Conservation (phyloP, 1,140 invertebrate species). For the Sinonovacula constricta region DNA sequence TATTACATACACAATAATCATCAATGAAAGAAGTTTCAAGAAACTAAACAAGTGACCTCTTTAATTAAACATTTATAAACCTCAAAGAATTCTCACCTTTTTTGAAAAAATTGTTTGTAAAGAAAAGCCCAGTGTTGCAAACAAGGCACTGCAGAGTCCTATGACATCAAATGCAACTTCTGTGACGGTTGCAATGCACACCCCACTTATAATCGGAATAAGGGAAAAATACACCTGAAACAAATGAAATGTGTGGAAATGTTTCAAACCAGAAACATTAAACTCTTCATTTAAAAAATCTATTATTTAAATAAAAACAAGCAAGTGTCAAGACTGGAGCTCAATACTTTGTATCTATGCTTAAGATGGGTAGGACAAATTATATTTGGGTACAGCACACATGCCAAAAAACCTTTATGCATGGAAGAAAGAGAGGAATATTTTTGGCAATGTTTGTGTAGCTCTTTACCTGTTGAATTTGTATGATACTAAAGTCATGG, state of each 20-base stretch:
- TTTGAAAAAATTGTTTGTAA: slow-evolving; percentile 97
- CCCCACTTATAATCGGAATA: slow-evolving; percentile 94
- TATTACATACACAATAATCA: too few species aligned
- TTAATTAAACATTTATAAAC: too few species aligned
- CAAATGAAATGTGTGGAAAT: slow-evolving; percentile 42
- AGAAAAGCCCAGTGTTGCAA: slow-evolving; percentile 94
- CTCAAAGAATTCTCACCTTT: too few species aligned
- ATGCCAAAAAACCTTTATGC: neutral
- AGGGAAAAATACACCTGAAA: slow-evolving; percentile 88
- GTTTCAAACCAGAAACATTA: neutral
- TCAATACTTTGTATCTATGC: neutral
- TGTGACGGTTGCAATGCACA: slow-evolving; percentile 94
- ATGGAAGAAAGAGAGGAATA: too few species aligned
- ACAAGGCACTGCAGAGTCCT: slow-evolving; percentile 91
- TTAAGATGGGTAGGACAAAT: neutral
- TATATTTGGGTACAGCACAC: neutral
- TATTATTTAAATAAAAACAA: neutral
- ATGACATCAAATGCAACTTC: slow-evolving; percentile 94
- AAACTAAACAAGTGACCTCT: too few species aligned
- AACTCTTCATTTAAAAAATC: neutral
- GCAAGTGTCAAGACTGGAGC: too few species aligned
- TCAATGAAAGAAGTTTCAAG: too few species aligned
- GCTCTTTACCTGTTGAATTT: too few species aligned
- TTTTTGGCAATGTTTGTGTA: too few species aligned
- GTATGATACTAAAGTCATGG: too few species aligned